Conservation (phyloP, 2,888 invertebrate species). For the Drosophila longiperda region DNA sequence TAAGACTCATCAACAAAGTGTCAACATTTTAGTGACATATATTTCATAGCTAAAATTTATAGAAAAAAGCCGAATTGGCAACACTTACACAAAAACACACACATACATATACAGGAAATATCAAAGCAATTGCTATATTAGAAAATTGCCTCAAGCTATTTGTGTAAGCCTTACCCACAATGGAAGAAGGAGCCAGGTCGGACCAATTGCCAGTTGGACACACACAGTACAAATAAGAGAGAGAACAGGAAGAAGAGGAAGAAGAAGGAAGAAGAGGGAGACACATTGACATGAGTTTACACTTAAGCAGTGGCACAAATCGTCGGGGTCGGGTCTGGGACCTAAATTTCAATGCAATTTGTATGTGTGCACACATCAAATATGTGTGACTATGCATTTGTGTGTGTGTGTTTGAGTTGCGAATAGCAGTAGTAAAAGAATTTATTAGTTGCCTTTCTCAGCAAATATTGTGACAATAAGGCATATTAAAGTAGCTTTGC, state of each 20-base stretch:
- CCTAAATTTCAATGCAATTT: slow-evolving; percentile 53
- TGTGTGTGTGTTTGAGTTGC: slow-evolving; percentile 26
- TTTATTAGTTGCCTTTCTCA: slow-evolving; percentile 75
- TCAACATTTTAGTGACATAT: not conserved
- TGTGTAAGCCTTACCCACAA: slow-evolving; percentile 19
- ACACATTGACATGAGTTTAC: slow-evolving; percentile 52
- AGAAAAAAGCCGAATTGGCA: not conserved
- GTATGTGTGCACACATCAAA: slow-evolving; percentile 49
- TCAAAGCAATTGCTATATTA: slow-evolving; percentile 35
- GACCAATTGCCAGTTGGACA: slow-evolving; percentile 1
- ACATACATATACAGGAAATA: slow-evolving; percentile 8
- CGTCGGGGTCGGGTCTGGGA: slow-evolving; percentile 30
- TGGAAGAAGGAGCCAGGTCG: not conserved
- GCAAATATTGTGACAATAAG: slow-evolving; percentile 77
- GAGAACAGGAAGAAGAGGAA: not conserved
- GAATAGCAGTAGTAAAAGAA: slow-evolving; percentile 65
- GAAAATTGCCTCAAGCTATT: slow-evolving; percentile 43
- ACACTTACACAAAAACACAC: slow-evolving; percentile 1
- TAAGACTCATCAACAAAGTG: not conserved
- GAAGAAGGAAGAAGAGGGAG: slow-evolving; percentile 1
- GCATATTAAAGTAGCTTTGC: slow-evolving; percentile 54
- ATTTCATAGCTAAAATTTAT: not conserved
- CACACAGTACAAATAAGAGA: not conserved
- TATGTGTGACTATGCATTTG: slow-evolving; percentile 19
- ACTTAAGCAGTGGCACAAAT: slow-evolving; percentile 34